Evolutionary conservation across 2,888 invertebrate species (phyloP), one percentile per base, ranked within the genome.

Genomic region (Caenorhabditis panamensis): DNA sequence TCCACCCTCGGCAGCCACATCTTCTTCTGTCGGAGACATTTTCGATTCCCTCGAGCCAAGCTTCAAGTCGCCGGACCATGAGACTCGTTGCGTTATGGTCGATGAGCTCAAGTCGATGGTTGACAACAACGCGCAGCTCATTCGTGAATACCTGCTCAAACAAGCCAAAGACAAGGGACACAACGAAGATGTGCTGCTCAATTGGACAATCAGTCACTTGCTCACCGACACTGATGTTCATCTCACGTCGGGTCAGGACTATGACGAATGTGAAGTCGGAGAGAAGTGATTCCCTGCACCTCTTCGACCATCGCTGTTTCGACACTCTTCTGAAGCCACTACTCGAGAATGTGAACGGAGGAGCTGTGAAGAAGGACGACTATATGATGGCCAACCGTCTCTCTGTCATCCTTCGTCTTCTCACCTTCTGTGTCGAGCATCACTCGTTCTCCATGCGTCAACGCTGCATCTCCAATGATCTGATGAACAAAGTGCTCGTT

Each of bases 381-480:
- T 97, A 97, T 92, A 96, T 92, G 79, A 96, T 96, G 69, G 97
- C 97, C 86, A 97, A 98, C 93, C 93, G 98, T 84, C 93, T 97
- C 85, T 96, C 96, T 71, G 93, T 98, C 87, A 96, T 99, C 83
- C 93, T 99, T 89, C 98, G 99, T 92, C 93, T 99, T 88, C 93
- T 99, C 85, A 95, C 97, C 49, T 99, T 98, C 93, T 99, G 98
- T 92, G 96, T 99, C 61, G 98, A 99, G 92, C 98, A 99, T 93
- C 99, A 99, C 93, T 81, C 84, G 0, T 80, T 80, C 24, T 78
- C 82, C 11, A 97, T 98, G 92, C 97, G 97, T 92, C 96, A 96
- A 92, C 97, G 96, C 93, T 95, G 97, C 92, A 94, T 98, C 91
- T 96, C 96, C 93, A 97, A 96, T 93, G 97, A 99, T 93, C 94